Conservation (phyloP, 2,113 vertebrate species). For the Albula glossodonta region DNA sequence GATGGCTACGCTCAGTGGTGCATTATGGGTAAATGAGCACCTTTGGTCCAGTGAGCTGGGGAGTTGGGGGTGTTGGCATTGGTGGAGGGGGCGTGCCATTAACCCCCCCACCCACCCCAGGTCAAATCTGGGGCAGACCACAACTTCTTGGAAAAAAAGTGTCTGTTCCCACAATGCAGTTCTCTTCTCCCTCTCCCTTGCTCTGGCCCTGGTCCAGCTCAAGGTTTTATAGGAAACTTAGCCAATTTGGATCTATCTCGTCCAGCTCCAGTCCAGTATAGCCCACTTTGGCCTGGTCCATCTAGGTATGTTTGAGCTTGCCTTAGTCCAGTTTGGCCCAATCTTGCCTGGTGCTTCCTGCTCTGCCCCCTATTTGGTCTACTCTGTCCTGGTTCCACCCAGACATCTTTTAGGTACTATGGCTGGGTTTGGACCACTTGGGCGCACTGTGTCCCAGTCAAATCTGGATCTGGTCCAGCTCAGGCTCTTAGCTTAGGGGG, state of each 20-base stretch:
- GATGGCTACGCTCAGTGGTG: background rate
- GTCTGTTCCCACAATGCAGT: too few relatives aligned
- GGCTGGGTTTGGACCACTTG: too few relatives aligned
- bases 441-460: too few relatives aligned
- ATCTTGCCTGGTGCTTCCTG: too few relatives aligned
- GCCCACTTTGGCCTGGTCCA: background rate
- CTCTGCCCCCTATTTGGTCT: too few relatives aligned
- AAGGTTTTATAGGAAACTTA: background rate
- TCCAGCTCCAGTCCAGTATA: background rate
- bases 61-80: too few relatives aligned
- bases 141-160: background rate
- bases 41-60: conserved; percentile 1
- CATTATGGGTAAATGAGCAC: background rate
- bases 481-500: too few relatives aligned
- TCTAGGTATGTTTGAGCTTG: background rate
- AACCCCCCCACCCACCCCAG: background rate
- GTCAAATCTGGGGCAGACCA: background rate
- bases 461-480: too few relatives aligned
- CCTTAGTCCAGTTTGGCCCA: background rate
- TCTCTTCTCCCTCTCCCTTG: too few relatives aligned
- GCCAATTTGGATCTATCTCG: background rate
- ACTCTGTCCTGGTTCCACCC: too few relatives aligned
- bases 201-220: background rate
- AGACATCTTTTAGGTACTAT: too few relatives aligned
- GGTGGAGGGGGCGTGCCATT: background rate